These are phyloP conservation scores for Diploptera punctata DNA, from an alignment of 2,888 invertebrate species.

Conservation along the genomic window DNA sequence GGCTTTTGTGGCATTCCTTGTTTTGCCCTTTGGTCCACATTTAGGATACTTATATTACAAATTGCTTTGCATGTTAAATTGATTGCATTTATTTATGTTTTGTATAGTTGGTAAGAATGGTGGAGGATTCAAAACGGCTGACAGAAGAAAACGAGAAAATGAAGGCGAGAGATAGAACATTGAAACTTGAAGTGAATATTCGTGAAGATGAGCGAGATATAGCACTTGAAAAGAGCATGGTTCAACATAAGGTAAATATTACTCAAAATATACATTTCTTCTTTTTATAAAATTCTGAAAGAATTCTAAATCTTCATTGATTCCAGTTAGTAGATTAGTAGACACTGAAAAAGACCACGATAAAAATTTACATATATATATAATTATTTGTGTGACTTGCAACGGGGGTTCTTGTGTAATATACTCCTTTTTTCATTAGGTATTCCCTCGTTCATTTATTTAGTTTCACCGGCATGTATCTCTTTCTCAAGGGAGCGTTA, in stretches of 20 bases:
- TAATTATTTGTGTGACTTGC: not conserved
- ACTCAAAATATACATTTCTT: too few species aligned
- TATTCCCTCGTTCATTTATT: too few species aligned
- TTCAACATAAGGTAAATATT: constrained; percentile 64
- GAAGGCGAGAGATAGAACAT: constrained; percentile 63
- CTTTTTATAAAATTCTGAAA: too few species aligned
- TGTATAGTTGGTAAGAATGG: constrained; percentile 64
- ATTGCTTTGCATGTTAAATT: not conserved
- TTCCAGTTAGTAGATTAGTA: constrained; percentile 48
- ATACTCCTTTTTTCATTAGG: too few species aligned
- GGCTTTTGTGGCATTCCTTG: not conserved
- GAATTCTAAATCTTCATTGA: too few species aligned
- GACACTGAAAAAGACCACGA: not conserved
- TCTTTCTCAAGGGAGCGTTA: not conserved
- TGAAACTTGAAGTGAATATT: constrained; percentile 62
- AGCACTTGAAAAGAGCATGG: constrained; percentile 64
- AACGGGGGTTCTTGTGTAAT: too few species aligned
- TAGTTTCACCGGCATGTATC: too few species aligned
- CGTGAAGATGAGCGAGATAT: constrained; percentile 69
- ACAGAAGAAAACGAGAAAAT: constrained; percentile 67
- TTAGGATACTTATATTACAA: not conserved
- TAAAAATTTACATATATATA: too few species aligned
- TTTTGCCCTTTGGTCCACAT: too few species aligned
- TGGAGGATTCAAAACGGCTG: constrained; percentile 67
- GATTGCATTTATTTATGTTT: not conserved